Evolutionary conservation across 2,888 invertebrate genomes (phyloP).

Genomic region (Netelia fuscicornis): DNA sequence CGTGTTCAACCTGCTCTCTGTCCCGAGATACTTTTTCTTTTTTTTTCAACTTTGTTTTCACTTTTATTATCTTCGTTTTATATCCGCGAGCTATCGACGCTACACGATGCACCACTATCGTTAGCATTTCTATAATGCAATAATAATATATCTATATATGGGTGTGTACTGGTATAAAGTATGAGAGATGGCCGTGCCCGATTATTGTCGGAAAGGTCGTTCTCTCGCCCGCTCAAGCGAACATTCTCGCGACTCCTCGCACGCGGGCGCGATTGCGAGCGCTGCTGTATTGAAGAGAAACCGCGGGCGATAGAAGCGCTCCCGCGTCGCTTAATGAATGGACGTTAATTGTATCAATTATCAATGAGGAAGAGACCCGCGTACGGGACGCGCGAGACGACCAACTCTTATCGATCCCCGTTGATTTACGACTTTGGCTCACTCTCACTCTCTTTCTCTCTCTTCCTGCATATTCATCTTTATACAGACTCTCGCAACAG

Average conservation of each 20-base stretch:
- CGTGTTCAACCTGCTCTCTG: constrained; percentile 19
- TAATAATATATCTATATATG: neutral
- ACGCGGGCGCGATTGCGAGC: constrained; percentile 38
- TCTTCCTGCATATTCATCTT: constrained; percentile 51
- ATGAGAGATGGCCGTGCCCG: constrained; percentile 65
- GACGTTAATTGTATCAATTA: constrained; percentile 83
- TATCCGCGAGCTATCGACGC: constrained; percentile 35
- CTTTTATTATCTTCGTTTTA: neutral
- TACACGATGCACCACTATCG: constrained; percentile 48
- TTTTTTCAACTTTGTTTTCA: neutral
- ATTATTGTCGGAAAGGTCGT: constrained; percentile 68
- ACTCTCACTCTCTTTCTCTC: constrained; percentile 40
- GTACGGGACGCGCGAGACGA: constrained; percentile 73
- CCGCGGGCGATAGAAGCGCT: constrained; percentile 64
- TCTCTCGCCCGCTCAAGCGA: constrained; percentile 52
- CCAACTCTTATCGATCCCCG: constrained; percentile 79
- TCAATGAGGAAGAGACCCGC: constrained; percentile 79
- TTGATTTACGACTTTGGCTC: constrained; percentile 79
- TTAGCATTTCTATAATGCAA: constrained; percentile 17
- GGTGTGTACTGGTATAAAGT: constrained; percentile 12
- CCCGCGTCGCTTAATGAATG: constrained; percentile 79
- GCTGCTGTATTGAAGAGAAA: constrained; percentile 63
- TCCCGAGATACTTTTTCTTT: constrained; percentile 8
- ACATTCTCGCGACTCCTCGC: constrained; percentile 22
- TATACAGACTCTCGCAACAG: constrained; percentile 24